Conservation (phyloP, 2,888 invertebrate species). For the Aphidius colemani region DNA sequence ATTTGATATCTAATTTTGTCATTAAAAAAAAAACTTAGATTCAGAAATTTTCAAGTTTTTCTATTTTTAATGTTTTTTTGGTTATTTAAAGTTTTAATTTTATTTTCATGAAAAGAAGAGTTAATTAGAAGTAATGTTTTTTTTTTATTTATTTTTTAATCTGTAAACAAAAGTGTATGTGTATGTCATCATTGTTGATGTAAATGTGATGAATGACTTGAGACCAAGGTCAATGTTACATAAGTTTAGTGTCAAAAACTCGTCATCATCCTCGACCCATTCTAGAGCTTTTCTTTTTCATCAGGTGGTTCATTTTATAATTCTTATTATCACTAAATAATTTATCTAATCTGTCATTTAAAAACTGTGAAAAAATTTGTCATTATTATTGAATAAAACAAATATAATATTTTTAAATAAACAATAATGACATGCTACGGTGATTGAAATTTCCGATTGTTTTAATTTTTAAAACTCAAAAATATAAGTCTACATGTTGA, state of each 20-base stretch:
- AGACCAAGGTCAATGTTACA: conserved; percentile 54
- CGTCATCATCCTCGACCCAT: conserved; percentile 3
- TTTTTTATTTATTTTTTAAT: too few relatives aligned
- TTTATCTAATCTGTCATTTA: too few relatives aligned
- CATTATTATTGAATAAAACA: conserved; percentile 33
- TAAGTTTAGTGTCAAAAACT: conserved; percentile 40
- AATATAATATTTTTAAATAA: conserved; percentile 10
- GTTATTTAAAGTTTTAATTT: too few relatives aligned
- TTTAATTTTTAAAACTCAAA: background rate
- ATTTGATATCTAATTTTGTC: too few relatives aligned
- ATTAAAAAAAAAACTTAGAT: too few relatives aligned
- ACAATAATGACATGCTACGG: background rate
- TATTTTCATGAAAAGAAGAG: too few relatives aligned
- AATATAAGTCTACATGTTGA: background rate
- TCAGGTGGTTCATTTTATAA: conserved; percentile 6
- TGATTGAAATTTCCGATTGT: background rate
- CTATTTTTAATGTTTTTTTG: too few relatives aligned
- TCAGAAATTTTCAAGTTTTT: too few relatives aligned
- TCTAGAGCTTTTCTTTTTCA: background rate
- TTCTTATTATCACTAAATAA: background rate
- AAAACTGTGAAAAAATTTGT: too few relatives aligned
- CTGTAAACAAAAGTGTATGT: too few relatives aligned
- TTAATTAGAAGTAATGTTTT: too few relatives aligned
- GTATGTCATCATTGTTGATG: conserved; percentile 33
- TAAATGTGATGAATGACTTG: conserved; percentile 43